Percentiles rank a stretch among this genome's conserved stretches.
Conservation (phyloP, 2,113 vertebrate species). For the Ammodytes dubius region DNA sequence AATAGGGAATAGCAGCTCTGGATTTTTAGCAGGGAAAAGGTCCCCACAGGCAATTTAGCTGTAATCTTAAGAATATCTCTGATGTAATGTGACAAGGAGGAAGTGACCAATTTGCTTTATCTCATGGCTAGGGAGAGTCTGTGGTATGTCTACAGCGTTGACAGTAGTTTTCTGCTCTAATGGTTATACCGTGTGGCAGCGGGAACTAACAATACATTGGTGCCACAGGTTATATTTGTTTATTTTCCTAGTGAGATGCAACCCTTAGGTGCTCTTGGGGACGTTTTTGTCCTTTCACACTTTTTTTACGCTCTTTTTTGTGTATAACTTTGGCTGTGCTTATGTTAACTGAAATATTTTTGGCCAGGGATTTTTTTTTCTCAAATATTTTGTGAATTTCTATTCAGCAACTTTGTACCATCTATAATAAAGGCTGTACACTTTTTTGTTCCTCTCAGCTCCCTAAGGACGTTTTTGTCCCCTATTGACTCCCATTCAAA, state of each 20-base stretch:
- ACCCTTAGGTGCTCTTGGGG: no score
- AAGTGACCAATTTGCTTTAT: conserved; percentile 79
- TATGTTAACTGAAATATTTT: no score
- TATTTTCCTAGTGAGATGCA: conserved; percentile 15
- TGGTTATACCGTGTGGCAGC: conserved; percentile 61
- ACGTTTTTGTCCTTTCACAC: no score
- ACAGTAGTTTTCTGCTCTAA: conserved; percentile 61
- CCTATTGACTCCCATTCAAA: no score
- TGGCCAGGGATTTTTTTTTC: no score
- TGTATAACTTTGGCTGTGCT: no score
- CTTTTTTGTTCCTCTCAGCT: no score
- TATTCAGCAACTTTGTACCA: no score
- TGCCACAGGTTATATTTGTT: conserved; percentile 29
- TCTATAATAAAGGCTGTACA: no score
- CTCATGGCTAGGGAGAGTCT: conserved; percentile 70
- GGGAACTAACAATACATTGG: conserved; percentile 44
- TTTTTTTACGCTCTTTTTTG: no score
- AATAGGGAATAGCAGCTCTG: conserved; percentile 53
- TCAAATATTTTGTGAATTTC: no score
- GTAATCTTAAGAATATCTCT: conserved; percentile 65
- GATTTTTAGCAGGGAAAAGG: conserved; percentile 53
- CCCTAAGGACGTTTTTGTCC: no score
- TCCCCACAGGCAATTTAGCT: conserved; percentile 71
- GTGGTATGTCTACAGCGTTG: conserved; percentile 63
- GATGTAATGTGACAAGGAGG: conserved; percentile 81